These are phyloP conservation scores for Microcebus tavaratra DNA, from an alignment of 2,113 vertebrate genomes.

Conservation along the genomic window DNA sequence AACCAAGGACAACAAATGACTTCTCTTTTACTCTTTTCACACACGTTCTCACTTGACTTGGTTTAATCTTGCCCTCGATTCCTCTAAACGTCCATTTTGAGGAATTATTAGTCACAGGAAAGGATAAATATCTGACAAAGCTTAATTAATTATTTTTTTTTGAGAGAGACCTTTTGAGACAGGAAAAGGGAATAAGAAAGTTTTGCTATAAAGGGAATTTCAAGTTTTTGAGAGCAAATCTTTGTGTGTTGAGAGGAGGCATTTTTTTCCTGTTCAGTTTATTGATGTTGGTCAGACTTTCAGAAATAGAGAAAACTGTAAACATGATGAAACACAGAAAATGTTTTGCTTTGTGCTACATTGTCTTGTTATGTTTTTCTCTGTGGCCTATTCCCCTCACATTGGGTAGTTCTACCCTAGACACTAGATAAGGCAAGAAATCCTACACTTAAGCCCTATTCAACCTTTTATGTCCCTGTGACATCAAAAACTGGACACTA, in stretches of 20 bases:
- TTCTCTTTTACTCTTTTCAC: neutral
- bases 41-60: neutral
- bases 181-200: neutral
- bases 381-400: neutral
- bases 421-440: neutral
- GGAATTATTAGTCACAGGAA: neutral
- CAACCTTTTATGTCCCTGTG: neutral
- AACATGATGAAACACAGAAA: neutral
- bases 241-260: neutral
- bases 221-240: neutral
- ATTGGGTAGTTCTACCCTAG: neutral
- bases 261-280: neutral
- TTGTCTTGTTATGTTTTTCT: neutral
- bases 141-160: neutral
- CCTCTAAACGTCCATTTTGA: neutral
- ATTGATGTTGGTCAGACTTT: neutral
- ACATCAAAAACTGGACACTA: neutral
- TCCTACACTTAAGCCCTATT: neutral
- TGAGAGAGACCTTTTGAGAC: neutral
- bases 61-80: neutral
- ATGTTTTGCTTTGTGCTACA: neutral
- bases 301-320: neutral
- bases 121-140: neutral
- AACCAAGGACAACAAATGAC: neutral
- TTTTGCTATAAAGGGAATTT: neutral